Conservation (phyloP, 2,888 invertebrate species). For the Penaeus monodon region DNA sequence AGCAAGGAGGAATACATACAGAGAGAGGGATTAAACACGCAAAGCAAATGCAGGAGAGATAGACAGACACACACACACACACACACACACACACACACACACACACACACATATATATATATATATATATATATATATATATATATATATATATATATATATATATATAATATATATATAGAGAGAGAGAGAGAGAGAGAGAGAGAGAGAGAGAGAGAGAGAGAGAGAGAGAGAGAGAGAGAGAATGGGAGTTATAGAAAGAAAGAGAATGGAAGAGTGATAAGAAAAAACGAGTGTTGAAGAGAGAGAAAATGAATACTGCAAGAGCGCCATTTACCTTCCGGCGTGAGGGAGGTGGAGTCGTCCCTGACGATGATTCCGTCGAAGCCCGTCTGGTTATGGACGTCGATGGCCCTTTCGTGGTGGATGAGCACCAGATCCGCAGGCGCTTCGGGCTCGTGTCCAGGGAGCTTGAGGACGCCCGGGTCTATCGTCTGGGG, state of each 20-base stretch:
- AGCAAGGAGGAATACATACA: no score
- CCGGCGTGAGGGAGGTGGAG: conserved; percentile 24
- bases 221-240: conserved; percentile 20
- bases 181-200: conserved; percentile 19
- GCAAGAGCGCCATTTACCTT: conserved; percentile 27
- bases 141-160: neutral
- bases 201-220: conserved; percentile 4
- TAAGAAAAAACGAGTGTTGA: neutral
- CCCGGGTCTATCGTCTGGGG: conserved; percentile 28
- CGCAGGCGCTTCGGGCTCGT: conserved; percentile 59
- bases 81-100: no score
- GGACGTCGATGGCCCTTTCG: conserved; percentile 45
- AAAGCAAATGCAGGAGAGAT: no score
- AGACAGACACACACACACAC: no score
- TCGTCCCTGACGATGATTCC: conserved; percentile 54
- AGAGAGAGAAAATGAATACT: neutral
- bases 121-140: neutral
- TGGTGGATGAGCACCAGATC: conserved; percentile 54
- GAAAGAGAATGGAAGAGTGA: neutral
- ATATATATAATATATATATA: neutral
- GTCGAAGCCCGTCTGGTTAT: conserved; percentile 40
- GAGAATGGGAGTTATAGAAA: conserved; percentile 14
- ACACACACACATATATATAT: neutral
- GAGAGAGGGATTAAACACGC: no score
- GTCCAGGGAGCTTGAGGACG: conserved; percentile 56